Conservation (phyloP, 2,113 vertebrate species). For the Prunella himalayana region DNA sequence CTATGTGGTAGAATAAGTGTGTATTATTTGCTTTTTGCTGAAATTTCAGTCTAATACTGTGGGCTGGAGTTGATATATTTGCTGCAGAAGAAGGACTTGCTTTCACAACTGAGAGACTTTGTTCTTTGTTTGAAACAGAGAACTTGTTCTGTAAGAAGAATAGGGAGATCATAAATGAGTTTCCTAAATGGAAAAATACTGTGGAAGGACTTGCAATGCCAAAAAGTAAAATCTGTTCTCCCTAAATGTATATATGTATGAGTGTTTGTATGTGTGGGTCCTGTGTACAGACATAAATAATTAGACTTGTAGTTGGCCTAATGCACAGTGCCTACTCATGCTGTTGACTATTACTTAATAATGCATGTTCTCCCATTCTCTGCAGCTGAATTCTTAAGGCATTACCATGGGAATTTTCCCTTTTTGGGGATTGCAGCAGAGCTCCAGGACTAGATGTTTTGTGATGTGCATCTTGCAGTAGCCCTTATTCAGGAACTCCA, state of each 20-base stretch:
- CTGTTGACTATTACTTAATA: not conserved
- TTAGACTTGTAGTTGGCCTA: not conserved
- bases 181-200: not conserved
- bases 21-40: not conserved
- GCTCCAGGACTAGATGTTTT: not conserved
- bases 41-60: not conserved
- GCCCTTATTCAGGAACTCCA: not conserved
- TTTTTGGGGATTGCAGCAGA: not conserved
- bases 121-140: not conserved
- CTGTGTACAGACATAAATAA: not conserved
- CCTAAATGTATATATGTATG: not conserved
- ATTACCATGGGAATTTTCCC: constrained; percentile 11
- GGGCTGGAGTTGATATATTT: not conserved
- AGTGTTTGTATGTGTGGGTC: not conserved
- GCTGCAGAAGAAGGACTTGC: not conserved
- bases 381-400: not conserved
- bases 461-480: not conserved
- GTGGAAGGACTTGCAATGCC: not conserved
- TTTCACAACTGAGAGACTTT: not conserved
- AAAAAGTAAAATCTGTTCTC: not conserved
- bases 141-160: not conserved
- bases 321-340: not conserved
- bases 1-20: not conserved
- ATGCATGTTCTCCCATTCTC: not conserved
- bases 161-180: not conserved